Percentiles rank a stretch among this genome's conserved stretches.
Conservation (phyloP, 2,797 vertebrate species). For the Spondyliosoma cantharus region DNA sequence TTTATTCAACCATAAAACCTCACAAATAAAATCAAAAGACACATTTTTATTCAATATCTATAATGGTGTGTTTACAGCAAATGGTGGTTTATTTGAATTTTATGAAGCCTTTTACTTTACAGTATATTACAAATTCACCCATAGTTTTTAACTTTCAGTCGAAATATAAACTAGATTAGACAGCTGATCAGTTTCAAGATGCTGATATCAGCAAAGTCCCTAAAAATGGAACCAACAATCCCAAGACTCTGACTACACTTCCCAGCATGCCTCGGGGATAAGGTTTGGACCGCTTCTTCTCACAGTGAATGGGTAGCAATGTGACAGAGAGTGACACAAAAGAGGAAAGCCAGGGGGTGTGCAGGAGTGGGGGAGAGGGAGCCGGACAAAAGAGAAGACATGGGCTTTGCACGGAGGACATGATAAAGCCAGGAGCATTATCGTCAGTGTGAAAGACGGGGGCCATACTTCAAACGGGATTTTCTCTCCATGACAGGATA, state of each 20-base stretch:
- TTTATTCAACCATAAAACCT: slow-evolving; percentile 65
- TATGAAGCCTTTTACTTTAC: slow-evolving; percentile 7
- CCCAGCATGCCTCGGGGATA: slow-evolving; percentile 84
- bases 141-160: not conserved
- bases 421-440: slow-evolving; percentile 89
- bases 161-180: slow-evolving; percentile 27
- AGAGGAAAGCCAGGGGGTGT: slow-evolving; percentile 84
- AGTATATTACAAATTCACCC: not conserved
- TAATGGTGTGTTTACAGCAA: slow-evolving; percentile 39
- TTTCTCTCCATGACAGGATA: slow-evolving; percentile 88
- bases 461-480: slow-evolving; percentile 90
- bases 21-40: slow-evolving; percentile 65
- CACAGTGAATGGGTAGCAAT: slow-evolving; percentile 81
- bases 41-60: slow-evolving; percentile 56
- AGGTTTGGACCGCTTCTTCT: slow-evolving; percentile 82
- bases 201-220: slow-evolving; percentile 54
- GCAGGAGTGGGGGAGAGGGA: slow-evolving; percentile 82
- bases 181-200: slow-evolving; percentile 45
- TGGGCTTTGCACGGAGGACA: slow-evolving; percentile 88
- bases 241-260: slow-evolving; percentile 81
- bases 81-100: slow-evolving; percentile 37
- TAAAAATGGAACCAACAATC: slow-evolving; percentile 44
- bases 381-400: slow-evolving; percentile 87
- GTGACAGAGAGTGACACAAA: slow-evolving; percentile 87
- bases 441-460: slow-evolving; percentile 87